A percentile compares a stretch with the other conserved stretches of the same genome.
Conservation (phyloP, 2,888 invertebrate species). For the Parnassius apollo region DNA sequence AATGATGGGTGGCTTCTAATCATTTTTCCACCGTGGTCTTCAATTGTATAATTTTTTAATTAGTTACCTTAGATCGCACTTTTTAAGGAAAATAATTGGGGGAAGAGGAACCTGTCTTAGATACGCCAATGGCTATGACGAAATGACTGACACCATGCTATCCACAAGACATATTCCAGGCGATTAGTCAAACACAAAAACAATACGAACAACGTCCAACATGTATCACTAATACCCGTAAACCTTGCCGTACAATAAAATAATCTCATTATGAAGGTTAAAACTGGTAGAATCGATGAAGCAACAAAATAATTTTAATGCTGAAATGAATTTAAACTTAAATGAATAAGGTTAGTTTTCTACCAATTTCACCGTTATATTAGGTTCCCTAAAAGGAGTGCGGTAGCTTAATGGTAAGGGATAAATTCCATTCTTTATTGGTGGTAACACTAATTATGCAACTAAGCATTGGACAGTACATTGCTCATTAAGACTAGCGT, state of each 20-base stretch:
- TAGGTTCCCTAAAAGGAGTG: conserved; percentile 41
- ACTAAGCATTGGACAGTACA: conserved; percentile 48
- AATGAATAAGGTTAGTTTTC: conserved; percentile 27
- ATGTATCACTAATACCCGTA: conserved; percentile 33
- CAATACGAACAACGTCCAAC: conserved; percentile 60
- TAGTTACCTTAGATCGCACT: too few species aligned
- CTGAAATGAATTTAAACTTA: neutral
- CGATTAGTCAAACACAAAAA: conserved; percentile 68
- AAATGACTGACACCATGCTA: conserved; percentile 49
- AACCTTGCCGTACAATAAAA: conserved; percentile 54
- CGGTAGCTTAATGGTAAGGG: conserved; percentile 47
- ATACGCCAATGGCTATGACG: too few species aligned
- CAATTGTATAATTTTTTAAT: too few species aligned
- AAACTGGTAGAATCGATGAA: conserved; percentile 46
- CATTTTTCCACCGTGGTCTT: too few species aligned
- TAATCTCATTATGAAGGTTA: conserved; percentile 61
- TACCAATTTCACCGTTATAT: conserved; percentile 46
- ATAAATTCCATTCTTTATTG: conserved; percentile 45
- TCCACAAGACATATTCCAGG: conserved; percentile 52
- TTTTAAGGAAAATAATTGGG: too few species aligned
- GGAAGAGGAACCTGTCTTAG: too few species aligned
- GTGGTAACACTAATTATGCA: conserved; percentile 61
- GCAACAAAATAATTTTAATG: conserved; percentile 16
- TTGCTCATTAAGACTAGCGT: conserved; percentile 44
- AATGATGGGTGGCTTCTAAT: too few species aligned